Conservation (phyloP, 2,888 invertebrate genomes). For the Drosophila meridiana region DNA sequence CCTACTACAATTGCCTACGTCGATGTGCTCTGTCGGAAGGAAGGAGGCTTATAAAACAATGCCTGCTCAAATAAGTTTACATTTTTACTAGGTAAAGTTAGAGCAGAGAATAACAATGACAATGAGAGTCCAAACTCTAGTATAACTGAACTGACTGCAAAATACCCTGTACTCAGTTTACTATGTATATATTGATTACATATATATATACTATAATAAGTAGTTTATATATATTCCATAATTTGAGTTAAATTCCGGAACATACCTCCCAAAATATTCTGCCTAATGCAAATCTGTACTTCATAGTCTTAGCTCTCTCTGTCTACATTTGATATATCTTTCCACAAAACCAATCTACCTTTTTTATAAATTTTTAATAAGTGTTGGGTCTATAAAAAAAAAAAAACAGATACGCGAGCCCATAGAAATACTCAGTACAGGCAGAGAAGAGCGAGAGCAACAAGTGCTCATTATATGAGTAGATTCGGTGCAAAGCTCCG, state of each 20-base stretch:
- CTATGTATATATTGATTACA: neutral
- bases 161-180: neutral
- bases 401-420: slow-evolving; percentile 40
- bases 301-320: neutral
- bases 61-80: slow-evolving; percentile 57
- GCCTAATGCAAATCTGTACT: neutral
- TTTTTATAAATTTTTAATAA: neutral
- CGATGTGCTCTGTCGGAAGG: neutral
- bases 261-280: neutral
- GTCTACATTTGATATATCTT: neutral
- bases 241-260: no score
- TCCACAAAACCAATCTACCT: neutral
- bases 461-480: slow-evolving; percentile 15
- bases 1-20: slow-evolving; percentile 22
- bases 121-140: slow-evolving; percentile 14
- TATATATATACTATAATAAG: no score
- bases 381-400: neutral
- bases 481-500: neutral
- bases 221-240: no score
- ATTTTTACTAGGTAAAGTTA: slow-evolving; percentile 33
- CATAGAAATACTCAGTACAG: slow-evolving; percentile 17
- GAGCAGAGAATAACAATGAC: slow-evolving; percentile 42
- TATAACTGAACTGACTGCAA: no score
- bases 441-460: slow-evolving; percentile 26
- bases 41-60: slow-evolving; percentile 22